Percentiles rank a stretch among this genome's conserved stretches.
Evolutionary conservation across 1,140 invertebrate species (phyloP).

Genomic region (Phocides pigmalion): DNA sequence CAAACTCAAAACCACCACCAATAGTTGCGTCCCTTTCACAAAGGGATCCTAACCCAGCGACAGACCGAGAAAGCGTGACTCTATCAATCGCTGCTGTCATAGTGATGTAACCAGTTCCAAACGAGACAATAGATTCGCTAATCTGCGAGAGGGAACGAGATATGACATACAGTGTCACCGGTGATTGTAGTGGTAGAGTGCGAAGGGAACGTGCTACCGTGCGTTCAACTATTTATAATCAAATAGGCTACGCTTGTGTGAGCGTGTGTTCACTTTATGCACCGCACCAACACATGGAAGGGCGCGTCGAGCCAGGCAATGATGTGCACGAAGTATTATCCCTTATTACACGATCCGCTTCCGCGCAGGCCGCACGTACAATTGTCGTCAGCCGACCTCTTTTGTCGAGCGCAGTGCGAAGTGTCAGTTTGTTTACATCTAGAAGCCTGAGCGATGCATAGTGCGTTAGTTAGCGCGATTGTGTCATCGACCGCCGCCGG

Average conservation of each 20-base stretch:
- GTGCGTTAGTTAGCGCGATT: constrained; percentile 71
- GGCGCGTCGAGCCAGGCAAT: constrained; percentile 71
- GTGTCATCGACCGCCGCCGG: constrained; percentile 74
- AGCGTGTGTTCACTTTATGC: constrained; percentile 73
- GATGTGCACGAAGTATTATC: constrained; percentile 82
- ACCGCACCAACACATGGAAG: constrained; percentile 62
- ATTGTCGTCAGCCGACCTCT: constrained; percentile 73
- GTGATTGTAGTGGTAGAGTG: constrained; percentile 75
- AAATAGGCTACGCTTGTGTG: constrained; percentile 73
- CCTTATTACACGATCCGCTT: constrained; percentile 81
- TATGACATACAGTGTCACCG: constrained; percentile 56
- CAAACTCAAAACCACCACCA: constrained; percentile 54
- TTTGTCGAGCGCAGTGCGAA: constrained; percentile 72
- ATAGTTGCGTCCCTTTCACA: constrained; percentile 53
- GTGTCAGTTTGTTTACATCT: constrained; percentile 78
- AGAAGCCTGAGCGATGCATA: constrained; percentile 67
- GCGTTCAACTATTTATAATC: constrained; percentile 83
- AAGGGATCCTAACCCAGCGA: constrained; percentile 42
- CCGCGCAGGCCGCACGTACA: constrained; percentile 76
- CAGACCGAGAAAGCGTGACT: constrained; percentile 61
- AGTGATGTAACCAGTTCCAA: constrained; percentile 74
- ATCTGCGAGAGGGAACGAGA: constrained; percentile 49
- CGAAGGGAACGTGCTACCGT: constrained; percentile 82
- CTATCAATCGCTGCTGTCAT: constrained; percentile 52
- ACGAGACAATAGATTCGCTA: constrained; percentile 49